phyloP scores from a whole-genome alignment of 2,888 invertebrate genomes.

The Sesia apiformis region DNA sequence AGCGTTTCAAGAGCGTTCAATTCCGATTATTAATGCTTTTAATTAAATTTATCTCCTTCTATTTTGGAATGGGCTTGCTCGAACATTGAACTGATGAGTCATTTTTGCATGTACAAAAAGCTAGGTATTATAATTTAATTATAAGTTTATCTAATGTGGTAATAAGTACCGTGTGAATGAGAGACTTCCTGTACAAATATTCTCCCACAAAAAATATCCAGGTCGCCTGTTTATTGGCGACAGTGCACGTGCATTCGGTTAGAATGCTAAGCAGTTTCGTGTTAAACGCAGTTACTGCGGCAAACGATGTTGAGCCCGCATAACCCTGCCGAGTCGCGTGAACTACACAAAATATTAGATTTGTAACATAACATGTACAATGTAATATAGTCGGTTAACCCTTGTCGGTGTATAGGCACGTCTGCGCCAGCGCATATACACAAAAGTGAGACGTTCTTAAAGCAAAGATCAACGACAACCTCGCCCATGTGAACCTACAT shows the following conservation, averaged over 20 bases:
- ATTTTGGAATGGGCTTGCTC: constrained; percentile 46
- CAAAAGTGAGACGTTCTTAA: constrained; percentile 55
- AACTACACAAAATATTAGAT: neutral
- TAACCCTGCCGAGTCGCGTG: constrained; percentile 17
- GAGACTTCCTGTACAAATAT: constrained; percentile 41
- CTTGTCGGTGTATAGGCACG: constrained; percentile 35
- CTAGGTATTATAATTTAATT: neutral
- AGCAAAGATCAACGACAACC: constrained; percentile 18
- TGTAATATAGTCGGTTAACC: constrained; percentile 31
- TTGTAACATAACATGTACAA: neutral
- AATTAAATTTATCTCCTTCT: constrained; percentile 63
- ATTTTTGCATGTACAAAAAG: constrained; percentile 12
- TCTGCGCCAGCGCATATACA: constrained; percentile 38
- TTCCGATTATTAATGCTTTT: constrained; percentile 59
- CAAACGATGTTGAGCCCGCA: constrained; percentile 30
- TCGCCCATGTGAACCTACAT: no score
- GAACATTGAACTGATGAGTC: constrained; percentile 53
- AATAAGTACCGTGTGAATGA: constrained; percentile 43
- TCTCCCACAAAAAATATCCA: constrained; percentile 53
- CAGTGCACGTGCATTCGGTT: constrained; percentile 50
- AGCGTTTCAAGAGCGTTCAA: constrained; percentile 50
- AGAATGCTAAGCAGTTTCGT: constrained; percentile 69
- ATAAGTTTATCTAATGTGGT: neutral
- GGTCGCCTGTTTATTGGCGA: constrained; percentile 62
- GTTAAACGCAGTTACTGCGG: constrained; percentile 43